These are phyloP conservation scores for Drosophila pegasa DNA, from an alignment of 2,888 invertebrate genomes.

Conservation along the genomic window DNA sequence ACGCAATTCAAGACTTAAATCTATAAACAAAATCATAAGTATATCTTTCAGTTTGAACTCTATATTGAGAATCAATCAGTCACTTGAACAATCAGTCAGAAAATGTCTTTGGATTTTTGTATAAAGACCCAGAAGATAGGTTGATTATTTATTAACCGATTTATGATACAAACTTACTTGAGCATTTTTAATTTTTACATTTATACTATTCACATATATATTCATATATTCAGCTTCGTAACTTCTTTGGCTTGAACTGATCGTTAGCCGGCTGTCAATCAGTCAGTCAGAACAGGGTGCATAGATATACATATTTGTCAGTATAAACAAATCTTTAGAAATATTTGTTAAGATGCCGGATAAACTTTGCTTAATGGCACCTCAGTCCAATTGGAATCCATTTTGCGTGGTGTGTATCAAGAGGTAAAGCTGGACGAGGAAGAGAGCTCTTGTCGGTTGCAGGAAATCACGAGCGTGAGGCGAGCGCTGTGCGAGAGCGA, in stretches of 20 bases:
- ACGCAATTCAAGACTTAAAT: background rate
- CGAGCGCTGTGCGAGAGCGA: conserved; percentile 54
- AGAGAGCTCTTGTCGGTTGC: conserved; percentile 1
- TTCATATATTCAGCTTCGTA: background rate
- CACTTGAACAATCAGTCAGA: too few species aligned
- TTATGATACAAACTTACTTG: too few species aligned
- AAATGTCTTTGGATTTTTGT: background rate
- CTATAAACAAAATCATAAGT: too few species aligned
- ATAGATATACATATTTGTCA: background rate
- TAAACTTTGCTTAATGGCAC: background rate
- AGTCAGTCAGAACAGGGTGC: background rate
- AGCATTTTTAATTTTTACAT: too few species aligned
- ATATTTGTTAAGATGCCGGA: background rate
- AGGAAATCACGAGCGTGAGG: conserved; percentile 62
- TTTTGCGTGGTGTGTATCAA: conserved; percentile 25
- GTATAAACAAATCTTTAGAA: background rate
- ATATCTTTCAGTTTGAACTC: too few species aligned
- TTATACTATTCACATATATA: background rate
- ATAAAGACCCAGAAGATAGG: background rate
- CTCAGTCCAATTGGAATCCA: conserved; percentile 41
- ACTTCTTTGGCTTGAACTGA: background rate
- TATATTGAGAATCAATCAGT: too few species aligned
- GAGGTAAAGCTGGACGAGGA: conserved; percentile 3
- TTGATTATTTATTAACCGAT: background rate
- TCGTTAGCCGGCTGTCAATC: too few species aligned